Evolutionary conservation across 2,113 vertebrate species (phyloP).

Genomic region (Murina feae): DNA sequence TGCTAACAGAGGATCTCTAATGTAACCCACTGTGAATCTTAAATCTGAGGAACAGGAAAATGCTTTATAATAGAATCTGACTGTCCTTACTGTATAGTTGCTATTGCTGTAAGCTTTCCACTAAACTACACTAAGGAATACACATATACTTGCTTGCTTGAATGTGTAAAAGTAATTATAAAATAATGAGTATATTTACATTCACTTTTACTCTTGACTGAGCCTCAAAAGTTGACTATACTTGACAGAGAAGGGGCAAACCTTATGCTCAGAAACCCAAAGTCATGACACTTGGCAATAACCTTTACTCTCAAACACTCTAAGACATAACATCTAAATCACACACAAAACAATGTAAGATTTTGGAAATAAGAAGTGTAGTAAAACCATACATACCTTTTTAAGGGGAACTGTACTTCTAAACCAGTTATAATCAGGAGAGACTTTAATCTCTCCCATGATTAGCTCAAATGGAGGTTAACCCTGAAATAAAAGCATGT

Average conservation of each 20-base stretch:
- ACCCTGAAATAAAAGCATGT: constrained; percentile 74
- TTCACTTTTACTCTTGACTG: neutral
- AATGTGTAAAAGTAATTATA: neutral
- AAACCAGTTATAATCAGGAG: constrained; percentile 99
- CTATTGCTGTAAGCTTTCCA: neutral
- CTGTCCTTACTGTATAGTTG: neutral
- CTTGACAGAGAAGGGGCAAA: neutral
- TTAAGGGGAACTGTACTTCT: constrained; percentile 97
- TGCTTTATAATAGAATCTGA: neutral
- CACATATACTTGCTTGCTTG: neutral
- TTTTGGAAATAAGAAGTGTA: neutral
- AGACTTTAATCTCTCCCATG: constrained; percentile 99
- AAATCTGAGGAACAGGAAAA: neutral
- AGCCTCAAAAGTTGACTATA: neutral
- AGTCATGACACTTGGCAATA: neutral
- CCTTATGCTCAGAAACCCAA: neutral
- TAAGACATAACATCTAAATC: neutral
- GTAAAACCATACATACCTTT: constrained; percentile 85
- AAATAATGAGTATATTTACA: neutral
- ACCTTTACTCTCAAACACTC: neutral
- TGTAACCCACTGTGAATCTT: neutral
- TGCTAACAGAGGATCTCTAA: neutral
- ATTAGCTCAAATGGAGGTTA: constrained; percentile 68
- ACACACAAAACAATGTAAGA: constrained; percentile 2
- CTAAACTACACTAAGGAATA: neutral